phyloP scores from a whole-genome alignment of 2,797 vertebrate genomes.

The Alosa sapidissima region DNA sequence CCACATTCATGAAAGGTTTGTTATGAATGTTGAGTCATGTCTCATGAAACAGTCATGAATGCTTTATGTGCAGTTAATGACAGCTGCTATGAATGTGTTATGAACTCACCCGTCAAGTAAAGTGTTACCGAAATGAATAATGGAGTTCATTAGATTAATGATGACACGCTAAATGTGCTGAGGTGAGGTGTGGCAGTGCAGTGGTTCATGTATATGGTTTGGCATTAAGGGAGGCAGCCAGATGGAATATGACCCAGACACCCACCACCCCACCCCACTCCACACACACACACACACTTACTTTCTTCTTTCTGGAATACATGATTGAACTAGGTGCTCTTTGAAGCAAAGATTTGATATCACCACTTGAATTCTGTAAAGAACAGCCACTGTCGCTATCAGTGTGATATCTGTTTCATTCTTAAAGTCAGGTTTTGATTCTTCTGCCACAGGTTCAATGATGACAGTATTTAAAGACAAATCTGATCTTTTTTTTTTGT shows the following conservation, averaged over 20 bases:
- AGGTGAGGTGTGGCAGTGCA: background rate
- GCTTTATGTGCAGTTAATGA: too few relatives aligned
- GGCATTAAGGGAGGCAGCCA: background rate
- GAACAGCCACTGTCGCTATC: background rate
- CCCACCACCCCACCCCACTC: background rate
- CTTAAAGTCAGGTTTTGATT: background rate
- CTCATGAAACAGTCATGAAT: too few relatives aligned
- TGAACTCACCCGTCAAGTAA: too few relatives aligned
- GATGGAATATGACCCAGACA: background rate
- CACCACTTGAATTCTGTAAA: background rate
- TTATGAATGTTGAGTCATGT: too few relatives aligned
- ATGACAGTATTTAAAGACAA: conserved; percentile 12
- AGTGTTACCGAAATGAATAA: background rate
- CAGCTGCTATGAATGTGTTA: too few relatives aligned
- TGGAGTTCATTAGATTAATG: conserved; percentile 2
- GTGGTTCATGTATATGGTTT: background rate
- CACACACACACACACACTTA: too few relatives aligned
- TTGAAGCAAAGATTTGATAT: conserved; percentile 1
- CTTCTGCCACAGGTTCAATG: background rate
- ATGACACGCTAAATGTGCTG: background rate
- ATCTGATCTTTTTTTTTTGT: background rate
- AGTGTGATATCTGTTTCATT: background rate
- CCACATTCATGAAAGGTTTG: too few relatives aligned
- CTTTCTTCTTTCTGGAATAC: background rate
- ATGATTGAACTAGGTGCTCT: background rate